Conservation (phyloP, 2,888 invertebrate species). For the Pyrrhosoma nymphula region DNA sequence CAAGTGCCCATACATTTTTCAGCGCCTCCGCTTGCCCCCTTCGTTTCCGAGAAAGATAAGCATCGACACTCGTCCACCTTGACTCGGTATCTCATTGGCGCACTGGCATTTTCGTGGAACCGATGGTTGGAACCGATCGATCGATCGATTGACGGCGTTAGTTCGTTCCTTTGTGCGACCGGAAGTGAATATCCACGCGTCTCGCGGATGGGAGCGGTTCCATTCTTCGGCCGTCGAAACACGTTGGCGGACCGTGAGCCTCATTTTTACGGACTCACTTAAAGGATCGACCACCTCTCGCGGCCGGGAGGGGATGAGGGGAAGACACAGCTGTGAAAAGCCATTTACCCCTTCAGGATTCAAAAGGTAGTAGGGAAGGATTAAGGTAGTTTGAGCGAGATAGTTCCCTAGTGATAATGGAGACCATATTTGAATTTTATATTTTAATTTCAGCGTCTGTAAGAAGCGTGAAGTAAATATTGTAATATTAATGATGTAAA, state of each 20-base stretch:
- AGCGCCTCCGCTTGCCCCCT: neutral
- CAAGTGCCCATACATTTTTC: neutral
- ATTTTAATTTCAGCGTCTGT: too few species aligned
- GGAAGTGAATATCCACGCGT: slow-evolving; percentile 22
- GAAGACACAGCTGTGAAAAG: neutral
- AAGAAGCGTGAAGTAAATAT: too few species aligned
- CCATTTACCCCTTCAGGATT: neutral
- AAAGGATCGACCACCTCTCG: neutral
- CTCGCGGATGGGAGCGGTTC: neutral
- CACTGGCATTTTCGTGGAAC: neutral
- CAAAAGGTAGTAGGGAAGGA: too few species aligned
- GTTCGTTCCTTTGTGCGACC: neutral
- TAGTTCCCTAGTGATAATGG: too few species aligned
- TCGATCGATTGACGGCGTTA: neutral
- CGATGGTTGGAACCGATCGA: neutral
- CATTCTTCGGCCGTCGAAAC: neutral
- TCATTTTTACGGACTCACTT: slow-evolving; percentile 16
- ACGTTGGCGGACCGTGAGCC: neutral
- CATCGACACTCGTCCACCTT: neutral
- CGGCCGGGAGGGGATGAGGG: neutral
- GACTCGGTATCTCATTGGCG: neutral
- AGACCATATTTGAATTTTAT: too few species aligned
- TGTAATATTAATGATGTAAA: too few species aligned
- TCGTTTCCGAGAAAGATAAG: slow-evolving; percentile 11
- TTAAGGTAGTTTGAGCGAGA: too few species aligned